Evolutionary conservation across 2,888 invertebrate genomes (phyloP).

Genomic region (Hypomecis atomaria): DNA sequence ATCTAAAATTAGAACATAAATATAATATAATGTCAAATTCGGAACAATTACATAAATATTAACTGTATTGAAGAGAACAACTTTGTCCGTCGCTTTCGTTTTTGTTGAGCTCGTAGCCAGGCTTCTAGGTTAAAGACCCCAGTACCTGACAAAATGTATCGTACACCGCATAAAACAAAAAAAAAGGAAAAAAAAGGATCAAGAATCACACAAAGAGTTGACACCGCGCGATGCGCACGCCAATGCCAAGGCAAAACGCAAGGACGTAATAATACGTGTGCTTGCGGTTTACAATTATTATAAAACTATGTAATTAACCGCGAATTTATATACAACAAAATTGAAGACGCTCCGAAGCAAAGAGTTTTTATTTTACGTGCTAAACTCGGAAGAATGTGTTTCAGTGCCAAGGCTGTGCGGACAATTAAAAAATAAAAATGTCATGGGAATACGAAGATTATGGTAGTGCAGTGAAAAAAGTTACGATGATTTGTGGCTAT

Average conservation of each 20-base stretch:
- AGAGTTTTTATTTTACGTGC: conserved; percentile 2
- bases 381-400: conserved; percentile 23
- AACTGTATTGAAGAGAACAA: conserved; percentile 14
- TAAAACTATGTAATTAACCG: conserved; percentile 5
- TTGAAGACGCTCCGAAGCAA: neutral
- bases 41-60: conserved; percentile 15
- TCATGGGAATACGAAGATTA: conserved; percentile 32
- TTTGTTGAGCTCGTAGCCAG: conserved; percentile 31
- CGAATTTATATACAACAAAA: neutral
- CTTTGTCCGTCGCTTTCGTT: conserved; percentile 36
- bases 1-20: conserved; percentile 11
- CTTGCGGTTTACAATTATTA: conserved; percentile 32
- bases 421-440: conserved; percentile 33
- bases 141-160: conserved; percentile 55
- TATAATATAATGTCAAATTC: conserved; percentile 5
- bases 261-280: conserved; percentile 57
- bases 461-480: conserved; percentile 33
- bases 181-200: conserved; percentile 60
- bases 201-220: conserved; percentile 76
- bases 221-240: conserved; percentile 68
- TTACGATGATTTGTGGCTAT: too few relatives aligned
- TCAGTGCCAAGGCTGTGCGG: conserved; percentile 34
- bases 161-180: conserved; percentile 63
- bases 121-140: conserved; percentile 67
- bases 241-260: conserved; percentile 73